These are phyloP conservation scores for Uria aalge DNA, from an alignment of 2,113 vertebrate genomes.

Conservation along the genomic window DNA sequence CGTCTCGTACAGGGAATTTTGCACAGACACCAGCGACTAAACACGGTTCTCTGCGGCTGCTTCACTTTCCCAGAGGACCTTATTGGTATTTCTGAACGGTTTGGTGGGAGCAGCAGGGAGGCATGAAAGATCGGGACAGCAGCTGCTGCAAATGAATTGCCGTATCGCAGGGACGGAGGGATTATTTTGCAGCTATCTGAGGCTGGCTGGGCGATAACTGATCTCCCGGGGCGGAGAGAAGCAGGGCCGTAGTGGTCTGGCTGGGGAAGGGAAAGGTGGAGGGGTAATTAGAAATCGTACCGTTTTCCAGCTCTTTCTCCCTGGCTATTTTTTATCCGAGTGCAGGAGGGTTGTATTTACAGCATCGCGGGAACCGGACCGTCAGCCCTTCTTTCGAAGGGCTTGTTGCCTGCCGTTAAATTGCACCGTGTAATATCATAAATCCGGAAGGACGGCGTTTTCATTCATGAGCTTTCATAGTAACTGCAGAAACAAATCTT, in stretches of 20 bases:
- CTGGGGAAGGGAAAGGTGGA: not conserved
- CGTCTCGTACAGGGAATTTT: not conserved
- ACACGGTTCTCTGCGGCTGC: not conserved
- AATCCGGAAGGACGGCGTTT: not conserved
- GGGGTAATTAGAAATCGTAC: not conserved
- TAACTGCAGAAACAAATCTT: not conserved
- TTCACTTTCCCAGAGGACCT: not conserved
- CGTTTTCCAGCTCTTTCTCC: not conserved
- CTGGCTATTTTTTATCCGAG: not conserved
- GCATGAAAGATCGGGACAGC: not conserved
- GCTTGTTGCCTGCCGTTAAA: not conserved
- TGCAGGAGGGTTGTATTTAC: not conserved
- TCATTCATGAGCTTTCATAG: slow-evolving; percentile 43
- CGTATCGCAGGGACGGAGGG: not conserved
- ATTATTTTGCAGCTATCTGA: not conserved
- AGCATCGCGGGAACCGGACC: not conserved
- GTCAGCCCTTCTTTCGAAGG: not conserved
- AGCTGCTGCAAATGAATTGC: not conserved
- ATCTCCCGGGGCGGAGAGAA: not conserved
- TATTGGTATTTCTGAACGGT: not conserved
- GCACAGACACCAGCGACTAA: not conserved
- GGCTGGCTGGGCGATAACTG: not conserved
- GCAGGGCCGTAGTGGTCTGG: not conserved
- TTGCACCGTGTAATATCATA: not conserved
- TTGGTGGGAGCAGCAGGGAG: not conserved